Evolutionary conservation across 2,888 invertebrate genomes (phyloP).

Genomic region (Schizotus pectinicornis): DNA sequence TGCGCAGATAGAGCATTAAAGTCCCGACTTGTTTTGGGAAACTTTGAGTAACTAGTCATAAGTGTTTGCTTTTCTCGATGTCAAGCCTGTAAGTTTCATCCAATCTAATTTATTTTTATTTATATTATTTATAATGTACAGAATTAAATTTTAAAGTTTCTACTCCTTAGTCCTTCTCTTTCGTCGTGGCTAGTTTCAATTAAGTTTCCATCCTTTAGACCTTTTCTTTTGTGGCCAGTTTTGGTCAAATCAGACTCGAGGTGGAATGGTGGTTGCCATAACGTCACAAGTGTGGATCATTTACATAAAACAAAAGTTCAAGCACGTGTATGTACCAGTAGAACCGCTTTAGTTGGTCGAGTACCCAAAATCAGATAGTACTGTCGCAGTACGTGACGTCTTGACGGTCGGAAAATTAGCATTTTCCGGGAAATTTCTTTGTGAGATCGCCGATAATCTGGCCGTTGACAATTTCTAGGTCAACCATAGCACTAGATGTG

Average conservation of each 20-base stretch:
- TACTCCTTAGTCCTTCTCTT: not conserved
- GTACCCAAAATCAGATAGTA: not conserved
- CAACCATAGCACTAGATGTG: constrained; percentile 14
- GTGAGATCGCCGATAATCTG: not conserved
- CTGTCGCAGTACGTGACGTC: not conserved
- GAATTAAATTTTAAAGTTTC: not conserved
- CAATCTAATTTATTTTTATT: constrained; percentile 17
- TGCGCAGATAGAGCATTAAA: no score
- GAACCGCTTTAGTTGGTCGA: not conserved
- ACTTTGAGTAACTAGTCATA: constrained; percentile 35
- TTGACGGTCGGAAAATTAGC: constrained; percentile 1
- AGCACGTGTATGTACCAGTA: constrained; percentile 12
- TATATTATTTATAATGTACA: constrained; percentile 16
- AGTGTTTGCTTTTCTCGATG: constrained; percentile 7
- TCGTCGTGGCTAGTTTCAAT: no score
- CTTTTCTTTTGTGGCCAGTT: not conserved
- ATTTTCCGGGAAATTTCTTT: constrained; percentile 6
- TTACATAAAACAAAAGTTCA: constrained; percentile 22
- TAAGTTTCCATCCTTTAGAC: not conserved
- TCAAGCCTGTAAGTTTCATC: not conserved
- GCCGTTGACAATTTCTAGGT: constrained; percentile 2
- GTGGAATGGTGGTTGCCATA: constrained; percentile 15
- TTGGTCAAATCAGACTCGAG: not conserved
- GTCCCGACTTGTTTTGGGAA: not conserved
- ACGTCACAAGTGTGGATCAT: constrained; percentile 7